Percentiles rank a stretch among this genome's conserved stretches.
These are phyloP conservation scores for Actias luna DNA, from an alignment of 2,888 invertebrate genomes.

Conservation along the genomic window DNA sequence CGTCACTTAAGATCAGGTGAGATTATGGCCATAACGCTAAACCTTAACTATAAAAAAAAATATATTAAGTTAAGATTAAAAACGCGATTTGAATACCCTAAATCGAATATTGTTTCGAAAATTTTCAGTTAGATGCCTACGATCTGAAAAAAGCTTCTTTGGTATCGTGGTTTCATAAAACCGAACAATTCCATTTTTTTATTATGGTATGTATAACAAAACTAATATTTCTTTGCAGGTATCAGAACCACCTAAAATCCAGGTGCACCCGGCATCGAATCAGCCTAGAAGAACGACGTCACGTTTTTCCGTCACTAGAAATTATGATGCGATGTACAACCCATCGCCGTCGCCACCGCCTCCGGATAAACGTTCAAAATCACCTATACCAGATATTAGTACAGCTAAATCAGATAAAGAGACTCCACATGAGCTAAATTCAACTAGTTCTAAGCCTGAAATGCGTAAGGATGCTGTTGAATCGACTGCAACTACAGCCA, in stretches of 20 bases:
- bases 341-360: constrained; percentile 41
- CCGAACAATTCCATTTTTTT: no score
- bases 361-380: constrained; percentile 22
- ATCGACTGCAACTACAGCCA: not conserved
- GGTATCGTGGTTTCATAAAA: no score
- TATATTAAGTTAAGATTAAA: no score
- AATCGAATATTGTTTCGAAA: no score
- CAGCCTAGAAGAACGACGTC: constrained; percentile 76
- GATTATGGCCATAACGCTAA: no score
- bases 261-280: constrained; percentile 81
- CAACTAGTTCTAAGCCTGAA: not conserved
- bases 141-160: no score
- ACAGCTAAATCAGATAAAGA: not conserved
- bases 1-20: no score
- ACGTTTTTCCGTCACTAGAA: constrained; percentile 72
- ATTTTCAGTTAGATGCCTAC: no score
- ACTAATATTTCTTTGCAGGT: constrained; percentile 46
- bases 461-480: not conserved
- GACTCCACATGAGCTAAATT: not conserved
- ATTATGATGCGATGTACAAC: constrained; percentile 64
- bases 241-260: constrained; percentile 68
- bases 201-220: no score
- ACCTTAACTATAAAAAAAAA: no score
- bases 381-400: constrained; percentile 8
- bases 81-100: no score